Base-by-base conservation (phyloP, 2,888 invertebrate genomes). In the Abscondita cerata region DNA sequence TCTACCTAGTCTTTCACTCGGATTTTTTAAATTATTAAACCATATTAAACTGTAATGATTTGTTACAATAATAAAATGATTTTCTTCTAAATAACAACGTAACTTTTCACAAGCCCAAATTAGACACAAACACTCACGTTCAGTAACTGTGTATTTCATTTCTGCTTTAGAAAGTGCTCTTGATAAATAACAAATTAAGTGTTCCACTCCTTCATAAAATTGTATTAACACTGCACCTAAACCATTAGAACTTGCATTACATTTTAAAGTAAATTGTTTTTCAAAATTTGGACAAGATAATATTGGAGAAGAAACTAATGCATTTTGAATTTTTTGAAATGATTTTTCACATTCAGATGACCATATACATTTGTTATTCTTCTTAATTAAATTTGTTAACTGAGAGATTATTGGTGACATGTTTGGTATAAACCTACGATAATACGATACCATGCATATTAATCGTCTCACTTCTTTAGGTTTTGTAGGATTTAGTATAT, bases 1-100 rank as follows among this genome's bases (percentile, higher is more conserved):
- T n/a, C n/a, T n/a, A n/a, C n/a, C n/a, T n/a, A n/a, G n/a, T n/a
- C n/a, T n/a, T n/a, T n/a, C n/a, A n/a, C n/a, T n/a, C n/a, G n/a
- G n/a, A n/a, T n/a, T n/a, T n/a, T n/a, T n/a, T n/a, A n/a, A n/a
- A n/a, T n/a, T n/a, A n/a, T n/a, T n/a, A n/a, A n/a, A n/a, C n/a
- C n/a, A n/a, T n/a, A n/a, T n/a, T n/a, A n/a, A n/a, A 36, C 31
- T 31, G 31, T 31, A 9, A 9, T 31, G 31, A 9, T 31, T 9
- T 31, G 6, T 31, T 9, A 31, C 31, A 31, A 64, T 59, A 1
- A 25, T 56, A 25, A 60, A 59, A 15, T 55, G 56, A 6, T 56
- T 44, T 2, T 67, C 70, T 40, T 70, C 62, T 11, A 68, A 5
- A 55, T 70, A 69, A 12, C 59, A 53, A 13, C 63, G 15, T 36